Percentiles rank a stretch among this genome's conserved stretches.
Evolutionary conservation across 1,140 invertebrate genomes (phyloP).

Genomic region (Procambarus clarkii): DNA sequence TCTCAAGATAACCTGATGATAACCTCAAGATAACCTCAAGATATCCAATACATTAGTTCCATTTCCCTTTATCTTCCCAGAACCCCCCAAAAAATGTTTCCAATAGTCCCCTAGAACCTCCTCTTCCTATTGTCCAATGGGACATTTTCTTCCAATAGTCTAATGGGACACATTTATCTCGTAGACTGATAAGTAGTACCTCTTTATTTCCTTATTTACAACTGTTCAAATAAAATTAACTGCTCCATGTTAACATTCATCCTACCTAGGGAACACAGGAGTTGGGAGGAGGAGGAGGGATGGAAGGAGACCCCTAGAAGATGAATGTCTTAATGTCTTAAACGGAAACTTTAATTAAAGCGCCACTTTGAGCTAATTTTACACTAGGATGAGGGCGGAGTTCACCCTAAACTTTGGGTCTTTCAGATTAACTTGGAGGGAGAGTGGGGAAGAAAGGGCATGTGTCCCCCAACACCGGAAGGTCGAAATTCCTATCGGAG

Average conservation of each 20-base stretch:
- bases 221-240: too few species aligned
- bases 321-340: conserved; percentile 39
- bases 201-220: not conserved
- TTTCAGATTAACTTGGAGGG: not conserved
- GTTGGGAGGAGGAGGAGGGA: too few species aligned
- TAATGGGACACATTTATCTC: not conserved
- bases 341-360: conserved; percentile 39
- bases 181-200: not conserved
- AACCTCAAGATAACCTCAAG: too few species aligned
- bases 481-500: not conserved
- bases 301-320: not conserved
- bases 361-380: conserved; percentile 37
- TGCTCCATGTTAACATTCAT: too few species aligned
- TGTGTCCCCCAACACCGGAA: not conserved
- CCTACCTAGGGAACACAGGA: not conserved
- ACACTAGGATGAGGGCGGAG: conserved; percentile 1
- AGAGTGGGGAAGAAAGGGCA: not conserved
- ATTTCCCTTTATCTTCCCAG: too few species aligned
- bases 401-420: conserved; percentile 3
- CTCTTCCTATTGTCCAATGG: too few species aligned
- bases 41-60: too few species aligned
- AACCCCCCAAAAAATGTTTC: too few species aligned
- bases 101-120: too few species aligned
- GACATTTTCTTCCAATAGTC: not conserved
- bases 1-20: too few species aligned